Evolutionary conservation across 2,113 vertebrate species (phyloP).

Genomic region (Dipodomys merriami): DNA sequence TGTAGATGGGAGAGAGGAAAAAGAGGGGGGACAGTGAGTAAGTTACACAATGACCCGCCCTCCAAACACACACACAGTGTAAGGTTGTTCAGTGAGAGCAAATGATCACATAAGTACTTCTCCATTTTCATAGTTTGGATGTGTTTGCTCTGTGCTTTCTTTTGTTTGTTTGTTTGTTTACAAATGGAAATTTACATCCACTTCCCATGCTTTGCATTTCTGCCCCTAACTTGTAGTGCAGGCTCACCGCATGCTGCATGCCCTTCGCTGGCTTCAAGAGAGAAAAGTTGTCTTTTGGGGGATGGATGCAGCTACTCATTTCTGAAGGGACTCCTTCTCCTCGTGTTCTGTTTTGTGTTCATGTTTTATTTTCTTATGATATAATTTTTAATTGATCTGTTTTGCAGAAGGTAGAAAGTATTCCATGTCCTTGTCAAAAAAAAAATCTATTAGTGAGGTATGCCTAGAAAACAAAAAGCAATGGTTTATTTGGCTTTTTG

Average conservation of each 20-base stretch:
- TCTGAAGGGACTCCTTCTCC: not conserved
- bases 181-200: not conserved
- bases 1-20: not conserved
- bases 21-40: fast-evolving
- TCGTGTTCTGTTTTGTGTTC: slow-evolving; percentile 24
- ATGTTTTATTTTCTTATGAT: slow-evolving; percentile 59
- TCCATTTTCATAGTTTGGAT: not conserved
- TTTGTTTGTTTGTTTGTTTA: not conserved
- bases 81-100: slow-evolving; percentile 51
- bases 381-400: not conserved
- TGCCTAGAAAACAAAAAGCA: slow-evolving; percentile 46
- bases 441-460: slow-evolving; percentile 25
- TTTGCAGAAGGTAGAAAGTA: slow-evolving; percentile 31
- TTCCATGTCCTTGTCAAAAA: slow-evolving; percentile 46
- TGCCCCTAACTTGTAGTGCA: not conserved
- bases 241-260: not conserved
- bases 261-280: not conserved
- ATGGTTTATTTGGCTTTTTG: not conserved
- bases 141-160: not conserved
- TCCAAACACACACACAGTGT: not conserved
- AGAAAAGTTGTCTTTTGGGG: slow-evolving; percentile 4
- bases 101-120: slow-evolving; percentile 26
- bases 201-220: not conserved
- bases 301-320: not conserved
- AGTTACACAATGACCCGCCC: not conserved